These are phyloP conservation scores for Euphonia xanthogaster DNA, from an alignment of 2,797 vertebrate species.

Conservation along the genomic window DNA sequence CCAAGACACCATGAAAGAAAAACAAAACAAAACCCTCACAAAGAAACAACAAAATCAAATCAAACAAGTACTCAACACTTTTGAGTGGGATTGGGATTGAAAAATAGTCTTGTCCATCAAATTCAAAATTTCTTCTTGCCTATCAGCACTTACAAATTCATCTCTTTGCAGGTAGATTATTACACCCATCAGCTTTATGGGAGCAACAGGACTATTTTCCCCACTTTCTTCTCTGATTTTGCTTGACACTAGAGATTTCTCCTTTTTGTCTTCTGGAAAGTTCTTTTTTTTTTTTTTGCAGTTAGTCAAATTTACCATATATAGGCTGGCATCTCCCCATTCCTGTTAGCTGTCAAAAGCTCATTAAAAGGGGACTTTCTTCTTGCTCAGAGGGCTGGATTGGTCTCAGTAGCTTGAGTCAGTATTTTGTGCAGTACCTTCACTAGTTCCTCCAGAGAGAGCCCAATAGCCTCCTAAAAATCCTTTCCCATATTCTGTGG, in stretches of 20 bases:
- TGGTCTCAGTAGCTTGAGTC: background rate
- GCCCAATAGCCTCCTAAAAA: background rate
- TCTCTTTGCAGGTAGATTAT: background rate
- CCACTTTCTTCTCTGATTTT: background rate
- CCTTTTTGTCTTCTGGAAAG: background rate
- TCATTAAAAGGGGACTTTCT: background rate
- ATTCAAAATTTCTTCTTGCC: background rate
- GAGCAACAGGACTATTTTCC: background rate
- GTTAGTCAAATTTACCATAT: background rate
- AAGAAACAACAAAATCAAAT: background rate
- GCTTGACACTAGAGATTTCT: background rate
- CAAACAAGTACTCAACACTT: rapidly evolving
- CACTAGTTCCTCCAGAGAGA: background rate
- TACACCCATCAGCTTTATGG: rapidly evolving
- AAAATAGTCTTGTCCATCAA: background rate
- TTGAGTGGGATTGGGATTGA: background rate
- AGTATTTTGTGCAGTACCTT: background rate
- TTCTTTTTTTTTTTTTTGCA: background rate
- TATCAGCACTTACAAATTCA: background rate
- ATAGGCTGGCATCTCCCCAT: background rate
- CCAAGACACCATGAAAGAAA: background rate
- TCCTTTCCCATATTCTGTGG: background rate
- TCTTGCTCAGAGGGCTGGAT: background rate
- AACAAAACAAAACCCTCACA: background rate
- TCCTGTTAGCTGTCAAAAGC: background rate